Conservation (phyloP, 23 tunicate genomes). For the Pegea sp. region DNA sequence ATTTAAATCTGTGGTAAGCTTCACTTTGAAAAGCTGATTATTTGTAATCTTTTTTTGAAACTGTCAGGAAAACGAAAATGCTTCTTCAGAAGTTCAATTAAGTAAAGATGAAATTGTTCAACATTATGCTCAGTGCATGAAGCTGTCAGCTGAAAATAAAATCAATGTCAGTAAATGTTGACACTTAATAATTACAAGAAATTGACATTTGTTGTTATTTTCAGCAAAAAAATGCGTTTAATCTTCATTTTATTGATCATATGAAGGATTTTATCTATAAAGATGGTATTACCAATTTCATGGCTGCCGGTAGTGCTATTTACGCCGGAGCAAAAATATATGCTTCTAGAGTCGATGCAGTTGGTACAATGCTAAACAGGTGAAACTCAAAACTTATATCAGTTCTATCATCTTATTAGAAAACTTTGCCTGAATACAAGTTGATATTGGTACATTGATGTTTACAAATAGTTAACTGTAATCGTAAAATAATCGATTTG, state of each 20-base stretch:
- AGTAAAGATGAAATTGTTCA: slow-evolving; percentile 49
- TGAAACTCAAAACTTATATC: slow-evolving; percentile 1
- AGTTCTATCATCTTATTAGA: not conserved
- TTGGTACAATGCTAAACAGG: slow-evolving; percentile 68
- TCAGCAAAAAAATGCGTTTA: slow-evolving; percentile 85
- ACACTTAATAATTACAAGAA: not conserved
- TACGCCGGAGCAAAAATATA: slow-evolving; percentile 86
- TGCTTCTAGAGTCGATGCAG: slow-evolving; percentile 84
- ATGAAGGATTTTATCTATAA: slow-evolving; percentile 58
- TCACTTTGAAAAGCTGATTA: too few species aligned
- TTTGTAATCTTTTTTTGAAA: too few species aligned
- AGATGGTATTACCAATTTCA: slow-evolving; percentile 52
- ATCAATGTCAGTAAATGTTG: slow-evolving; percentile 28
- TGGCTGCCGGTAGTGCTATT: slow-evolving; percentile 75
- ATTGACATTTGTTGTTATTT: not conserved
- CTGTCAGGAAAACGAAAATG: too few species aligned
- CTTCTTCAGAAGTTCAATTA: too few species aligned
- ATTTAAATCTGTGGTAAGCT: too few species aligned
- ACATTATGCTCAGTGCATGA: slow-evolving; percentile 63
- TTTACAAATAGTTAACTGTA: too few species aligned
- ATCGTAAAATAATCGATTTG: too few species aligned
- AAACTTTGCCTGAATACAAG: too few species aligned
- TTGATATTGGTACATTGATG: too few species aligned
- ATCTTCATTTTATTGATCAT: slow-evolving; percentile 74
- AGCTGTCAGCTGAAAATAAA: slow-evolving; percentile 76